phyloP scores from a whole-genome alignment of 2,888 invertebrate species.

The Stenotaenia linearis region DNA sequence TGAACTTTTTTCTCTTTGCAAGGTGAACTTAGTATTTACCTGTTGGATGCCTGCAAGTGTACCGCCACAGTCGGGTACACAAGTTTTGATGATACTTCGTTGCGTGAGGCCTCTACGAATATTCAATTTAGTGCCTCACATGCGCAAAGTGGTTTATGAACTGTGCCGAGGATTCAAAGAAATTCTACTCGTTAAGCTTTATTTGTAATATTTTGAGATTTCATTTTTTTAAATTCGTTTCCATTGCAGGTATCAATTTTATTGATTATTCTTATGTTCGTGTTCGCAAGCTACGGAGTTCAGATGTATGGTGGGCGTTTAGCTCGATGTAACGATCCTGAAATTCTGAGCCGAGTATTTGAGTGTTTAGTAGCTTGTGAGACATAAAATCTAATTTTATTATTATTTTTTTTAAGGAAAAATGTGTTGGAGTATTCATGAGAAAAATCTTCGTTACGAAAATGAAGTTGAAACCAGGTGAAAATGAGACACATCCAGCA shows the following conservation, averaged over 20 bases:
- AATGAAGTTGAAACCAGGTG: slow-evolving; percentile 83
- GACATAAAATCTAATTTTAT: not conserved
- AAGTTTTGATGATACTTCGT: slow-evolving; percentile 90
- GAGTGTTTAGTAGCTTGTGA: not conserved
- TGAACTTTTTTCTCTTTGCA: slow-evolving; percentile 39
- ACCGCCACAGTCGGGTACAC: slow-evolving; percentile 87
- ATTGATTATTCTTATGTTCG: slow-evolving; percentile 94
- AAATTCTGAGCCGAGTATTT: slow-evolving; percentile 54
- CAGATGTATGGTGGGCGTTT: slow-evolving; percentile 94
- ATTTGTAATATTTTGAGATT: not conserved
- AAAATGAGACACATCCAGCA: slow-evolving; percentile 82
- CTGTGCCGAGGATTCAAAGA: slow-evolving; percentile 97
- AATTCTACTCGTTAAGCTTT: slow-evolving; percentile 72
- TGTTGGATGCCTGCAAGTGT: slow-evolving; percentile 94
- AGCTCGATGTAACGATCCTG: slow-evolving; percentile 94
- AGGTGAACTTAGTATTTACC: slow-evolving; percentile 91
- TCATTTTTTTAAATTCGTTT: not conserved
- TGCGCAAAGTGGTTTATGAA: slow-evolving; percentile 98
- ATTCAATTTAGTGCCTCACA: slow-evolving; percentile 96
- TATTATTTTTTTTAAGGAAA: slow-evolving; percentile 55
- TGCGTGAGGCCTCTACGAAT: slow-evolving; percentile 94
- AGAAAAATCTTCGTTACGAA: slow-evolving; percentile 94
- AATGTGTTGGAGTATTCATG: slow-evolving; percentile 93
- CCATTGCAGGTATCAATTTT: slow-evolving; percentile 77
- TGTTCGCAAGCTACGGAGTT: slow-evolving; percentile 98